Percentiles rank a stretch among this genome's conserved stretches.
phyloP scores from a whole-genome alignment of 2,888 invertebrate genomes.

The Clusia tigrina region DNA sequence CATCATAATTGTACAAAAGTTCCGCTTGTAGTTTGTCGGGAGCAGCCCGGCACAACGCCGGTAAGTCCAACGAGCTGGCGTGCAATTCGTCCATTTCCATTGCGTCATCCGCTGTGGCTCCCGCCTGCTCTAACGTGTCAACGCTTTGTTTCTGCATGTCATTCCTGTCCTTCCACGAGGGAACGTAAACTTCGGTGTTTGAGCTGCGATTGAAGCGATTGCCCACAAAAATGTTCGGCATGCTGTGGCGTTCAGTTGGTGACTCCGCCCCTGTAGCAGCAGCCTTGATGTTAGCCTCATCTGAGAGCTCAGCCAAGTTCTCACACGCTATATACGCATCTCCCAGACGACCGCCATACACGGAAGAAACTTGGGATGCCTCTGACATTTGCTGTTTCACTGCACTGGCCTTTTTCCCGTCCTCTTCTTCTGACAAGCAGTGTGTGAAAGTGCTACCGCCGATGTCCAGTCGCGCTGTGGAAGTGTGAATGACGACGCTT shows the following conservation, averaged over 20 bases:
- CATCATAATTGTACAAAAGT: slow-evolving; percentile 66
- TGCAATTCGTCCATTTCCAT: slow-evolving; percentile 61
- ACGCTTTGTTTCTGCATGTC: slow-evolving; percentile 54
- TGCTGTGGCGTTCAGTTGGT: slow-evolving; percentile 70
- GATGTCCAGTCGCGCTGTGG: slow-evolving; percentile 65
- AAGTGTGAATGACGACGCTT: slow-evolving; percentile 64
- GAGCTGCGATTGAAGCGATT: slow-evolving; percentile 69
- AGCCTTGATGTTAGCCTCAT: slow-evolving; percentile 68
- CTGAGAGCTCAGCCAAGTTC: slow-evolving; percentile 73
- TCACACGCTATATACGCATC: slow-evolving; percentile 73
- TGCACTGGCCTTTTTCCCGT: slow-evolving; percentile 11
- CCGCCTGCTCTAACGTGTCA: slow-evolving; percentile 29
- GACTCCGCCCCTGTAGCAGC: slow-evolving; percentile 21
- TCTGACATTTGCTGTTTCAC: slow-evolving; percentile 69
- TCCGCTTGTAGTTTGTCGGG: slow-evolving; percentile 68
- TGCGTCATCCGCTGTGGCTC: slow-evolving; percentile 23
- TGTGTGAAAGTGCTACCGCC: slow-evolving; percentile 41
- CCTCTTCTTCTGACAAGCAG: slow-evolving; percentile 37
- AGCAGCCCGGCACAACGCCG: slow-evolving; percentile 64
- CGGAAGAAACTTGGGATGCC: slow-evolving; percentile 69
- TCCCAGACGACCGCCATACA: slow-evolving; percentile 66
- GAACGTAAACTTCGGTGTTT: slow-evolving; percentile 68
- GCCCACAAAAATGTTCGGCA: slow-evolving; percentile 71
- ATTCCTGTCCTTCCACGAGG: slow-evolving; percentile 64
- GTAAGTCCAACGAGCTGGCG: slow-evolving; percentile 69